Base-by-base conservation (phyloP, 2,888 invertebrate genomes). In the Ophioninae sp. region DNA sequence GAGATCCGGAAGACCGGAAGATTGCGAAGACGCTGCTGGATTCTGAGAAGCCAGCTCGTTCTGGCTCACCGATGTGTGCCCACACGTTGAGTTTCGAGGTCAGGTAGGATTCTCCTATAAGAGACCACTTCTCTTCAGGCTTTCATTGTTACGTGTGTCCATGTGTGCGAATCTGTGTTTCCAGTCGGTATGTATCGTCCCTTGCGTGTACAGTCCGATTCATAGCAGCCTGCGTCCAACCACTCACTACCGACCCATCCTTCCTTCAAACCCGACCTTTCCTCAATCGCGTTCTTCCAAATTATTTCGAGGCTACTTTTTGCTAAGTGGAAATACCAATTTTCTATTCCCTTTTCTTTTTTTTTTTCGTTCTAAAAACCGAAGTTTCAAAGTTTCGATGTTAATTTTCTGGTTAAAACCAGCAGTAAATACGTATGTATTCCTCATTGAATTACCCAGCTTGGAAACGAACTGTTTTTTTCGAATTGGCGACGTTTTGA, bases 1-100 rank as follows among this genome's bases (percentile, higher is more conserved):
- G 79, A 81, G 75, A 73, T 79, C 81, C 84, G 84, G 79, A 81
- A 81, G 81, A 84, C 84, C 84, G 64, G 79, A 81, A 84, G 79
- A 84, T 81, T 81, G 84, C 84, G n/a, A 84, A 84, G 70, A 81
- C 78, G 84, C 78, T 75, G 84, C 78, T 83, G 74, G 17, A 62
- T 69, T 56, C 73, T 59, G 61, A 75, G 65, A 75, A 64, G 50
- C 41, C 7, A 44, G n/a, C 74, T 84, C 75, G n/a, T 79, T 75
- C 75, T 59, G 41, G 17, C 64, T 72, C 65, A 7, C 56, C n/a
- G 50, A 10, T 64, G 64, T 39, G 23, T 70, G 39, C n/a, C 17
- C n/a, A 21, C n/a, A 21, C n/a, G 61, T 81, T 20, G 78, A 81
- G 75, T 79, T 84, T 81, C 81, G 84, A 79, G 84, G 84, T 84